phyloP scores from a whole-genome alignment of 2,113 vertebrate species.

The Megaleporinus macrocephalus region DNA sequence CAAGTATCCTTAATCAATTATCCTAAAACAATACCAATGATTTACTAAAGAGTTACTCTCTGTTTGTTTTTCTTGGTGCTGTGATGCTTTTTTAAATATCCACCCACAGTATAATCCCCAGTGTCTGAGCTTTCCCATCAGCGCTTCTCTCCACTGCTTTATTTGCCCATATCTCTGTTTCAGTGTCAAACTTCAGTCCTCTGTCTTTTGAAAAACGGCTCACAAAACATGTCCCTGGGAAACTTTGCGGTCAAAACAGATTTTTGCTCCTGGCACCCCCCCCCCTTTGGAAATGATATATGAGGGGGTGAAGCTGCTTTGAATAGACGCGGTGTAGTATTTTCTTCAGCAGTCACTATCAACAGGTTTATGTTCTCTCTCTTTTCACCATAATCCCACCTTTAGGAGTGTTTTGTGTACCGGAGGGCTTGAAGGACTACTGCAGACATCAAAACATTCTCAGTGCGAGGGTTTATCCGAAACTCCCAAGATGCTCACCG shows the following conservation, averaged over 20 bases:
- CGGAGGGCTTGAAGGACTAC: neutral
- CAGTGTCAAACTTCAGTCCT: neutral
- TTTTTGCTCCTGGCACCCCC: constrained; percentile 25
- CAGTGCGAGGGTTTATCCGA: neutral
- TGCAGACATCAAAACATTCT: neutral
- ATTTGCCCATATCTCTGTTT: neutral
- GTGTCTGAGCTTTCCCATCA: no score
- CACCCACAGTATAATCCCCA: no score
- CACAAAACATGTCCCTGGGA: constrained; percentile 40
- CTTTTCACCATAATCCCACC: neutral
- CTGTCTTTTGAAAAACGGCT: constrained; percentile 20
- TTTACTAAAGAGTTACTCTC: no score
- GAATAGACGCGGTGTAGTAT: constrained; percentile 14
- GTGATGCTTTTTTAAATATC: no score
- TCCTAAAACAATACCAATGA: no score
- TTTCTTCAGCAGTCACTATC: constrained; percentile 16
- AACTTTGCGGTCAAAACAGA: constrained; percentile 30
- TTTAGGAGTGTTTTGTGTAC: neutral
- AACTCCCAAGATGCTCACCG: neutral
- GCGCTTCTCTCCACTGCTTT: no score
- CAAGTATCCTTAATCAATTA: no score
- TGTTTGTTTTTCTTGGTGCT: no score
- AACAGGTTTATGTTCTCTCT: neutral
- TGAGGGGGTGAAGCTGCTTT: neutral
- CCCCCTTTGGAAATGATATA: constrained; percentile 22